Evolutionary conservation across 2,797 vertebrate species (phyloP), one percentile per base, ranked within the genome.

Genomic region (Pangasius mekongensis): DNA sequence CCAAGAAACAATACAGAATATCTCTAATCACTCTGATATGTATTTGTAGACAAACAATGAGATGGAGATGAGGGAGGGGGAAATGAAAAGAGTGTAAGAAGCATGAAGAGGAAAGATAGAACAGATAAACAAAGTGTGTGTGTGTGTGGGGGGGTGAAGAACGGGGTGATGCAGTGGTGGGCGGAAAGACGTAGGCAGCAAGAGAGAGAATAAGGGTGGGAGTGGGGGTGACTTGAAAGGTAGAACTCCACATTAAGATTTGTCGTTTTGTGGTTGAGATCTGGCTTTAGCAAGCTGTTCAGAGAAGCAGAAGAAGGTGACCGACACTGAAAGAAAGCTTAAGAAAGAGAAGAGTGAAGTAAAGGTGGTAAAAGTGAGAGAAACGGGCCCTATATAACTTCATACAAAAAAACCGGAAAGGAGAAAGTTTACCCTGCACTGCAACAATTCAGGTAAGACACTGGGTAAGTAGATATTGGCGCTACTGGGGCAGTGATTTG

Each of bases 21-120:
- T 85, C 74, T 84, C 22, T 52, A 89, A 89, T 89, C 73, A 84
- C 62, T 87, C 86, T 52, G 27, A 81, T 89, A 85, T 87, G 90
- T 95, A 95, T 96, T 96, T 95, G 94, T 96, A 95, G 94, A 90
- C 86, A 94, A 92, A 92, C 83, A 91, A 91, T 90, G 85, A 87
- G 87, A 93, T 36, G 1, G 90, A 93, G 89, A 89, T 90, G 93
- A 93, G 90, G 81, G 88, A 85, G 91, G 87, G 93, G 95, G 95
- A 95, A 94, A 95, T 94, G 85, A 95, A 93, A 94, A 90, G 90
- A 94, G 71, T 69, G 91, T 77, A 67, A 86, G 60, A 60, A 74
- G 64, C 86, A 87, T 88, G 87, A 87, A 69, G 87, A 73, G 89
- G 85, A 91, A 89, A 89, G 93, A 95, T 92, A 94, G 87, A 92